phyloP scores from a whole-genome alignment of 92 coral and sea anemone species.

The Phenganax marumi region DNA sequence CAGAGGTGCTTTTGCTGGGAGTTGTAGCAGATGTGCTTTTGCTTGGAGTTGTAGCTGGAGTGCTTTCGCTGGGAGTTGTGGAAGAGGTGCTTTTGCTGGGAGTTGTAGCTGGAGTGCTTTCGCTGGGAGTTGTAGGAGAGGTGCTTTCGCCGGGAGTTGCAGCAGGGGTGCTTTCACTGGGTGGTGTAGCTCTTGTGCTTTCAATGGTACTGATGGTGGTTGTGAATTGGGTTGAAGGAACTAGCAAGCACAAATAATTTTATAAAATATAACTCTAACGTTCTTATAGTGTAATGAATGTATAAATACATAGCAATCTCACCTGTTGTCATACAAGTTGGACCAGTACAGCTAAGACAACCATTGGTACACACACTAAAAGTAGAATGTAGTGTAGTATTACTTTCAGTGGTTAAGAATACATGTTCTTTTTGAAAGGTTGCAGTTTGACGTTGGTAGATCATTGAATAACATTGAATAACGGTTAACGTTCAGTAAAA shows the following conservation, averaged over 20 bases:
- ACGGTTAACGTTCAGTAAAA: too few relatives aligned
- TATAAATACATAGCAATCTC: neutral
- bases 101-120: neutral
- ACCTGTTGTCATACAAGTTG: conserved; percentile 36
- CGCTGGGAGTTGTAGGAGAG: too few relatives aligned
- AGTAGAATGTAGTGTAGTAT: neutral
- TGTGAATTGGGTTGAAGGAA: neutral
- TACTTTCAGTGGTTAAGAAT: neutral
- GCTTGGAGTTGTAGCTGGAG: neutral
- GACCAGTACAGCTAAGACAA: conserved; percentile 21
- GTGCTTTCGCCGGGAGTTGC: too few relatives aligned
- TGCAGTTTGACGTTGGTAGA: too few relatives aligned
- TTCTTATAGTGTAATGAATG: neutral
- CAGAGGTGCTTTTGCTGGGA: neutral
- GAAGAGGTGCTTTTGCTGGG: neutral
- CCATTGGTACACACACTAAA: conserved; percentile 15
- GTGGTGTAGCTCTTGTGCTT: neutral
- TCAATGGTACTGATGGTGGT: neutral
- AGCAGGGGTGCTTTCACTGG: neutral
- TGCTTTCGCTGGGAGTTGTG: neutral
- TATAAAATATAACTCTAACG: neutral
- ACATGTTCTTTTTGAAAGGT: neutral
- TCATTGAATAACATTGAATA: too few relatives aligned
- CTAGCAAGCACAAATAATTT: neutral
- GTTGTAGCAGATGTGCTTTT: neutral